A percentile compares a stretch with the other conserved stretches of the same genome.
Conservation (phyloP, 1,140 invertebrate genomes). For the Lineus longissimus region DNA sequence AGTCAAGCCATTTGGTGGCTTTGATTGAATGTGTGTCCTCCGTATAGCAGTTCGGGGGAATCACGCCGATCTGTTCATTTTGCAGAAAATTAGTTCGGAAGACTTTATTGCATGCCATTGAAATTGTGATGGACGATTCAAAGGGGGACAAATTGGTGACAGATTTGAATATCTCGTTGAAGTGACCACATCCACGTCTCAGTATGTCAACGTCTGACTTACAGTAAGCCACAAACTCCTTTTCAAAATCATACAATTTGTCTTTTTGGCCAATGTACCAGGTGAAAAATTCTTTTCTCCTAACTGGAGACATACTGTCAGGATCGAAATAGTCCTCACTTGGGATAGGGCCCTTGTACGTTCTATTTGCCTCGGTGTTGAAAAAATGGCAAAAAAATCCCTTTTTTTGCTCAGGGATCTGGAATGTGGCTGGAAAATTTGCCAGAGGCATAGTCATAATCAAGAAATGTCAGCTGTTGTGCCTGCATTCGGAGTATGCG, state of each 20-base stretch:
- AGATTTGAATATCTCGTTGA: slow-evolving; percentile 10
- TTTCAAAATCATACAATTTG: slow-evolving; percentile 18
- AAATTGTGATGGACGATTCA: background rate
- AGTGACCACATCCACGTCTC: slow-evolving; percentile 15
- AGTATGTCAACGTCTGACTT: slow-evolving; percentile 20
- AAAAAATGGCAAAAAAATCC: slow-evolving; percentile 26
- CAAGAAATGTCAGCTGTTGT: slow-evolving; percentile 9
- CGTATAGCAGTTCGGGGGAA: background rate
- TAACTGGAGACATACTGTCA: slow-evolving; percentile 9
- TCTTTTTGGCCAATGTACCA: slow-evolving; percentile 14
- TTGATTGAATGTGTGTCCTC: background rate
- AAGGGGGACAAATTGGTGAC: background rate
- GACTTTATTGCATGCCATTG: background rate
- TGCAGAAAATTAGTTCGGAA: background rate
- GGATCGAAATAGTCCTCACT: slow-evolving; percentile 9
- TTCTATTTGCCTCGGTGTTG: slow-evolving; percentile 14
- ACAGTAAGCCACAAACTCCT: slow-evolving; percentile 19
- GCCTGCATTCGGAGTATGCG: background rate
- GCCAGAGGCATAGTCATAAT: slow-evolving; percentile 23
- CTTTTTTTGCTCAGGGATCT: slow-evolving; percentile 16
- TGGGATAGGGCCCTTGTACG: slow-evolving; percentile 13
- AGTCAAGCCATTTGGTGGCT: background rate
- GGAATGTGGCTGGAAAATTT: slow-evolving; percentile 17
- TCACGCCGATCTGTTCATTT: background rate
- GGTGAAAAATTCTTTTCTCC: slow-evolving; percentile 10